Evolutionary conservation across 2,888 invertebrate species (phyloP).

Genomic region (Arge pagana): DNA sequence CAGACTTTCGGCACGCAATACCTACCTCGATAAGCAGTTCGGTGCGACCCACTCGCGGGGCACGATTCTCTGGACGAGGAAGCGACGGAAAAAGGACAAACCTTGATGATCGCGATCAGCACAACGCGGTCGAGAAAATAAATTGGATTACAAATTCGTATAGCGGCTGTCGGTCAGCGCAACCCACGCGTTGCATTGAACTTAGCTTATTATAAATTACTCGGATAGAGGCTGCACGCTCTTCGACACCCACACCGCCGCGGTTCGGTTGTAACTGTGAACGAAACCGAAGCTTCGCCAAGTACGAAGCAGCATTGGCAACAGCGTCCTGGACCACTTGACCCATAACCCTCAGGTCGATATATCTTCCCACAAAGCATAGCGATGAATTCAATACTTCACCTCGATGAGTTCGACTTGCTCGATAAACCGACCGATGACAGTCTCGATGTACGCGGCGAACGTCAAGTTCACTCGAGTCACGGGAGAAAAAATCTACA

Average conservation of each 20-base stretch:
- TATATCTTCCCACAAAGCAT: conserved; percentile 52
- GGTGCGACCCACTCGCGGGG: too few relatives aligned
- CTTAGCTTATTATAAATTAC: conserved; percentile 48
- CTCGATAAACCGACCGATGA: conserved; percentile 36
- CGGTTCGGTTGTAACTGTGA: conserved; percentile 1
- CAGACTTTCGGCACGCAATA: too few relatives aligned
- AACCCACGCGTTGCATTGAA: conserved; percentile 48
- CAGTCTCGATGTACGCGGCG: too few relatives aligned
- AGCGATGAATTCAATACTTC: conserved; percentile 47
- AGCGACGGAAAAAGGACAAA: not conserved
- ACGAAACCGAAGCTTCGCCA: conserved; percentile 10
- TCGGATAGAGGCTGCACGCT: conserved; percentile 2
- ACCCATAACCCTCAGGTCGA: conserved; percentile 52
- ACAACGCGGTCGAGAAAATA: not conserved
- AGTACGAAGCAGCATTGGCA: conserved; percentile 21
- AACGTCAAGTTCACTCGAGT: too few relatives aligned
- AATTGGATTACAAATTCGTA: conserved; percentile 17
- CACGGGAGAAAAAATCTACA: conserved; percentile 35
- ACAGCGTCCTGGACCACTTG: conserved; percentile 50
- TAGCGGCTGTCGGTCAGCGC: conserved; percentile 36
- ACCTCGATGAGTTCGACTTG: conserved; percentile 25
- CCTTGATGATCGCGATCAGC: too few relatives aligned
- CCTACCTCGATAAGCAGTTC: too few relatives aligned
- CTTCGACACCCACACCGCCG: conserved; percentile 16
- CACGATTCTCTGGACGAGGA: too few relatives aligned